A percentile compares a stretch with the other conserved stretches of the same genome.
Conservation (phyloP, 2,797 vertebrate genomes). For the Coregonus ussuriensis region DNA sequence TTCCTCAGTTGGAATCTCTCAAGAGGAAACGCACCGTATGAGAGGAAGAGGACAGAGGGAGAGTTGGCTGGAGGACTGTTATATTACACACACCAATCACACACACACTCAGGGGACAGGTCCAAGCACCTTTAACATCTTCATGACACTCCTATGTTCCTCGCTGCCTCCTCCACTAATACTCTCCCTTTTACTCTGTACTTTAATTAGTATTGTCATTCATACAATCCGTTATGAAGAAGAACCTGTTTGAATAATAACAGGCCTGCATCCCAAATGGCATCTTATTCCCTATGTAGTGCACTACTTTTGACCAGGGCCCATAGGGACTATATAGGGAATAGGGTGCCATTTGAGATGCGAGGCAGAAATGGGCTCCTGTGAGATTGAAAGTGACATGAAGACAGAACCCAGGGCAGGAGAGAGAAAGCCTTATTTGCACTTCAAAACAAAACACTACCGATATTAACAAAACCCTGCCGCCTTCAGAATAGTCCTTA, state of each 20-base stretch:
- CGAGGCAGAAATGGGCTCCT: conserved; percentile 1
- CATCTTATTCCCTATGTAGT: no score
- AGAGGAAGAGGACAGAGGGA: conserved; percentile 29
- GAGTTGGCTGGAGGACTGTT: conserved; percentile 59
- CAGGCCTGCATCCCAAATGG: not conserved
- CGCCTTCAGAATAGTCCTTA: conserved; percentile 15
- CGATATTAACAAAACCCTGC: conserved; percentile 5
- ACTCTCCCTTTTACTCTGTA: not conserved
- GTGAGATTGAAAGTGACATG: not conserved
- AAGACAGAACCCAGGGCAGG: not conserved
- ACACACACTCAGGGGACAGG: conserved; percentile 1
- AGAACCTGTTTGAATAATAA: conserved; percentile 1
- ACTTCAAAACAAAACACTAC: conserved; percentile 47
- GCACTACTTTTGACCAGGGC: no score
- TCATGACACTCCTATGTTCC: conserved; percentile 19
- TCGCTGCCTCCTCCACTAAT: conserved; percentile 12
- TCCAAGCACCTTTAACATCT: conserved; percentile 30
- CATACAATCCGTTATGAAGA: not conserved
- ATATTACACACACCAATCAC: not conserved
- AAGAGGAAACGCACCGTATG: conserved; percentile 67
- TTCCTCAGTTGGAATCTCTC: conserved; percentile 73
- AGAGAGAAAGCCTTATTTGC: conserved; percentile 41
- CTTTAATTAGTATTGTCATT: conserved; percentile 11
- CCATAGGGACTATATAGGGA: no score
- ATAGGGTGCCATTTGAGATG: not conserved